Evolutionary conservation across 2,888 invertebrate species (phyloP).

Genomic region (Watsonalla binaria): DNA sequence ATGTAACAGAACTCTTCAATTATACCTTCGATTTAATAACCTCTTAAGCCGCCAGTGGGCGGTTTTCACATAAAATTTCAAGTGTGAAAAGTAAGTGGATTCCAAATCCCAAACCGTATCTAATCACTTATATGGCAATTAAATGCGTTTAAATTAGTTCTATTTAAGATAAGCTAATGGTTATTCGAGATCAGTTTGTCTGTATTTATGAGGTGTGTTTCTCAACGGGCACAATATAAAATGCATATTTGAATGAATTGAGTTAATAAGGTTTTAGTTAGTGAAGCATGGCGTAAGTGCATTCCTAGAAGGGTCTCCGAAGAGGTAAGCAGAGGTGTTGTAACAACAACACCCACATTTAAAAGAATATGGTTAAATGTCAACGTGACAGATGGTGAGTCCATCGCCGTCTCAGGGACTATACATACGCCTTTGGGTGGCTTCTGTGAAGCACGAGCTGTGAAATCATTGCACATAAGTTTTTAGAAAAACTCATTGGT

Average conservation of each 20-base stretch:
- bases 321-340: too few species aligned
- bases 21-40: neutral
- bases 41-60: neutral
- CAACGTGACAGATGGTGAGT: too few species aligned
- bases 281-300: too few species aligned
- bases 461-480: too few species aligned
- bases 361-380: too few species aligned
- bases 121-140: conserved; percentile 11
- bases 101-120: neutral
- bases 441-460: too few species aligned
- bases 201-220: conserved; percentile 14
- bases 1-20: neutral
- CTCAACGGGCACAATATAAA: neutral
- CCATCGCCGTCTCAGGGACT: too few species aligned
- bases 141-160: conserved; percentile 21
- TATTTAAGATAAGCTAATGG: conserved; percentile 19
- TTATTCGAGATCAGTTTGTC: conserved; percentile 21
- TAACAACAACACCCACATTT: too few species aligned
- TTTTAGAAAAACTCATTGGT: too few species aligned
- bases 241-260: neutral
- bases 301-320: too few species aligned
- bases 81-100: conserved; percentile 1
- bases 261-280: neutral
- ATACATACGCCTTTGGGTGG: too few species aligned
- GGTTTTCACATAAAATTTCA: neutral